Conservation (phyloP, 2,113 vertebrate species). For the Mobula hypostoma region DNA sequence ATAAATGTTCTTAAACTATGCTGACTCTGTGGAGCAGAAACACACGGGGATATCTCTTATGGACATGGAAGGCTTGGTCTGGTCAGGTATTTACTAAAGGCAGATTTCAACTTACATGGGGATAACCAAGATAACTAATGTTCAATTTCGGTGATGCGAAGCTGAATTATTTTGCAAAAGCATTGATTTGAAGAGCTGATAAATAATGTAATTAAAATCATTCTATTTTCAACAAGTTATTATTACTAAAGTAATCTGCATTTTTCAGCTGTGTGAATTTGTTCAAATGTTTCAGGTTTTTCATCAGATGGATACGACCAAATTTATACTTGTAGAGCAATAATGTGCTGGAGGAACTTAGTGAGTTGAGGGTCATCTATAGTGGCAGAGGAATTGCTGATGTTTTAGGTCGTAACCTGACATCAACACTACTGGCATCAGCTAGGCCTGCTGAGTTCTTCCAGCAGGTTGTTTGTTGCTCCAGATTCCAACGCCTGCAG, state of each 20-base stretch:
- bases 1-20: too few species aligned
- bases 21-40: not conserved
- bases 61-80: not conserved
- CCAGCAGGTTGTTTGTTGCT: too few species aligned
- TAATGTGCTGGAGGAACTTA: too few species aligned
- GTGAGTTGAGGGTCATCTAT: too few species aligned
- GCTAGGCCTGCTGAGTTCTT: too few species aligned
- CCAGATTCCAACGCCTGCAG: too few species aligned
- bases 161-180: not conserved
- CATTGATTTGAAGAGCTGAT: not conserved
- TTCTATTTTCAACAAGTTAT: not conserved
- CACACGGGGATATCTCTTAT: not conserved
- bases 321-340: not conserved
- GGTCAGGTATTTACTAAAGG: not conserved
- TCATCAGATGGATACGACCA: not conserved
- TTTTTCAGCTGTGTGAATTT: not conserved
- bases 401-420: too few species aligned
- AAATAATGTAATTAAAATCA: not conserved
- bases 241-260: not conserved
- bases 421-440: too few species aligned
- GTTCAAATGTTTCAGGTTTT: not conserved
- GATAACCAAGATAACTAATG: not conserved
- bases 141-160: not conserved
- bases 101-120: not conserved
- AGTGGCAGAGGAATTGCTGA: too few species aligned